Evolutionary conservation across 2,113 vertebrate genomes (phyloP).

Genomic region (Pseudopipra pipra): DNA sequence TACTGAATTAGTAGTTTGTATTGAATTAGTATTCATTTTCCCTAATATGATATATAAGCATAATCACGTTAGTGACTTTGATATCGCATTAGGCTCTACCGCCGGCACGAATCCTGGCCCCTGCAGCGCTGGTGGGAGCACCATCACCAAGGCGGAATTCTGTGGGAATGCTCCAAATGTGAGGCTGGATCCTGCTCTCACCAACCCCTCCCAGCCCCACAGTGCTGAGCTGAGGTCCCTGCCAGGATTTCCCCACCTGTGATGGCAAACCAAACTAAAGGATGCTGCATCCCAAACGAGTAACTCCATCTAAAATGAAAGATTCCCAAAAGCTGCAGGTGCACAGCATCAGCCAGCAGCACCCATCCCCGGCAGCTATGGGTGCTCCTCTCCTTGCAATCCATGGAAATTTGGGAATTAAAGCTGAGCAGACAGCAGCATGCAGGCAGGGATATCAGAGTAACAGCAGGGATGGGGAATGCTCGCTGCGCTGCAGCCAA

Average conservation of each 20-base stretch:
- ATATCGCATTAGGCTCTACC: constrained; percentile 70
- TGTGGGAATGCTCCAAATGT: not conserved
- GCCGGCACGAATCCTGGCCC: constrained; percentile 16
- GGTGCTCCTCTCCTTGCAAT: not conserved
- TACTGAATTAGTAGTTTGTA: constrained; percentile 73
- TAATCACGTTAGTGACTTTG: constrained; percentile 77
- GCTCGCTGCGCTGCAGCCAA: accelerated
- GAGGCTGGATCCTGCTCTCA: not conserved
- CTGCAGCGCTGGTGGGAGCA: not conserved
- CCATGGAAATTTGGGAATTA: not conserved
- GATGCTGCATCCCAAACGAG: accelerated
- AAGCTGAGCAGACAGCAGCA: accelerated
- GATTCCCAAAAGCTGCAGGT: not conserved
- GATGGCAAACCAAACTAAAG: not conserved
- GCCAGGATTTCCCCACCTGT: not conserved
- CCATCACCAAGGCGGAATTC: accelerated
- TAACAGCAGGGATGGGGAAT: not conserved
- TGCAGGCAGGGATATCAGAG: accelerated
- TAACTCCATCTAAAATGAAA: not conserved
- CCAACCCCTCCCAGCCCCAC: accelerated
- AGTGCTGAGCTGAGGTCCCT: not conserved
- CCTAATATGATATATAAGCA: constrained; percentile 78
- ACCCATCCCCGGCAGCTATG: accelerated
- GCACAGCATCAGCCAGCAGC: not conserved
- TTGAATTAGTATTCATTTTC: constrained; percentile 80